These are phyloP conservation scores for Urocynchramus pylzowi DNA, from an alignment of 2,113 vertebrate species.

Conservation along the genomic window DNA sequence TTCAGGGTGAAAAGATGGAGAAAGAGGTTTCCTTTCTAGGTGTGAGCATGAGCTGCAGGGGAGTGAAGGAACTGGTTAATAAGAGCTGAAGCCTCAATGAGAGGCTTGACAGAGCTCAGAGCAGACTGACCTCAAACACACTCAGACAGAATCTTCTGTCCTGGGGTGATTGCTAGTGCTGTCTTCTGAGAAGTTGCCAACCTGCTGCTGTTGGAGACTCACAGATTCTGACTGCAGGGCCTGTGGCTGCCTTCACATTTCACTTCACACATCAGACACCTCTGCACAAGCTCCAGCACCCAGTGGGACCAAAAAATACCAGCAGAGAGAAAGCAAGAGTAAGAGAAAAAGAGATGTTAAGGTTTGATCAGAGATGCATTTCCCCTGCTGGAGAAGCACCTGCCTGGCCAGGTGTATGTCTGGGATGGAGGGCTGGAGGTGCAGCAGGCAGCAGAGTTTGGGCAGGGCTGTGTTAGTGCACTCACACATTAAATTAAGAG, in stretches of 20 bases:
- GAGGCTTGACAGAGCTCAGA: not conserved
- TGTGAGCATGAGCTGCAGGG: not conserved
- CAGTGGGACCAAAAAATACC: not conserved
- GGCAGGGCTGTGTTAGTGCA: not conserved
- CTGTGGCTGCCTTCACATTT: not conserved
- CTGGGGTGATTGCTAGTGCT: not conserved
- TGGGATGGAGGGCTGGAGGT: not conserved
- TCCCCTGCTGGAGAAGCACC: not conserved
- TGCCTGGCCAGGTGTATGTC: not conserved
- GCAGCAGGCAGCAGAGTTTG: not conserved
- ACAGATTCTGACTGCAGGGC: not conserved
- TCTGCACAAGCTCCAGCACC: not conserved
- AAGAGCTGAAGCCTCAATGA: not conserved
- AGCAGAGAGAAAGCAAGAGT: not conserved
- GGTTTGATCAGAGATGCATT: not conserved
- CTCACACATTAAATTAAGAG: not conserved
- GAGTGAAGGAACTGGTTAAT: not conserved
- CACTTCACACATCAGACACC: not conserved
- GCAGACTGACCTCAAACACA: not conserved
- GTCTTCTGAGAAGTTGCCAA: not conserved
- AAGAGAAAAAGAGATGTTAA: not conserved
- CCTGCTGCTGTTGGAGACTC: not conserved
- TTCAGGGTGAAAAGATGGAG: not conserved
- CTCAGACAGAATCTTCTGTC: not conserved
- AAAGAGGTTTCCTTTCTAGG: not conserved